Base-by-base conservation (phyloP, 2,797 vertebrate species). In the Apogon talboti region DNA sequence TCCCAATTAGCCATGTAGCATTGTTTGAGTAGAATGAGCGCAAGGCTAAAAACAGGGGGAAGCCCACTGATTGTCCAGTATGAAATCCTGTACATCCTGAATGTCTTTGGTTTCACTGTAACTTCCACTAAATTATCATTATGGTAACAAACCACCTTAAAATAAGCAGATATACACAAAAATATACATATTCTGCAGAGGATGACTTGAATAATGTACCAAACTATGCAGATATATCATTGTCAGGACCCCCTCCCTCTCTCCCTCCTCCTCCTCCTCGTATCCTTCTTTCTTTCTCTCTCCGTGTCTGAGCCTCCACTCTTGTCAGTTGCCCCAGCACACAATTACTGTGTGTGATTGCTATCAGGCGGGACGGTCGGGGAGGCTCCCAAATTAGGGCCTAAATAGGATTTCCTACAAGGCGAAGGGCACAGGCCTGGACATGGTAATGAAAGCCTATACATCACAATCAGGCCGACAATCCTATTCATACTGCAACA, bases 331-430 rank as follows among this genome's bases (percentile, higher is more conserved):
- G 94, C 95, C 94, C 95, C 93, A 92, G 95, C 95, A 96, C 96
- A 96, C 97, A 98, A 98, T 98, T 98, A 98, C 96, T 95, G 96
- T 94, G 95, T 95, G 96, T 98, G 96, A 97, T 97, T 97, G 96
- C 96, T 96, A 97, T 96, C 96, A 98, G 96, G 96, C 96, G 96
- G 96, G 96, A 95, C 94, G 92, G 90, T 92, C 79, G 94, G 94
- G 96, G 95, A 96, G 96, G 94, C 95, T 96, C 96, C 96, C 95
- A 97, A 98, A 98, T 98, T 97, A 97, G 94, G 95, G 96, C 88
- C 97, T 98, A 97, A 98, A 98, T 98, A 97, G 96, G 96, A 98
- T 99, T 93, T 98, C 97, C 96, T 97, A 96, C 95, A 96, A 93
- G 94, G 95, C 94, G 95, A 94, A 94, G 94, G 95, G 94, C 94